Conservation (phyloP, 2,888 invertebrate species). For the Calliscelio sp. region DNA sequence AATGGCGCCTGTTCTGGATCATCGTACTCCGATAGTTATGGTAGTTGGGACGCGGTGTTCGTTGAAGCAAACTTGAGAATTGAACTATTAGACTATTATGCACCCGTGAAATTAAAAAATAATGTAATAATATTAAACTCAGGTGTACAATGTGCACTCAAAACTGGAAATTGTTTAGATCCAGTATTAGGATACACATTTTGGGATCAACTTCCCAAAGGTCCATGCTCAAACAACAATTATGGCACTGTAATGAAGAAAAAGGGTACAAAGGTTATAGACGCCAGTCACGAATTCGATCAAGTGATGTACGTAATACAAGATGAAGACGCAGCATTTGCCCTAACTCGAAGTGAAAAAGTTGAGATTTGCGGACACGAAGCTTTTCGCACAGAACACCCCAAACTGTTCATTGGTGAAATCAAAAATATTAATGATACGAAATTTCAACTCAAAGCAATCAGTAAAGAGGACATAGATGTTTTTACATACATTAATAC, state of each 20-base stretch:
- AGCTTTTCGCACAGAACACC: neutral
- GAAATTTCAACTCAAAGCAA: neutral
- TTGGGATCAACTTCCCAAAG: slow-evolving; percentile 5
- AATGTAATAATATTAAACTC: neutral
- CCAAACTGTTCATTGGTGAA: slow-evolving; percentile 12
- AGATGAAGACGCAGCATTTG: neutral
- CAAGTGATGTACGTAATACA: neutral
- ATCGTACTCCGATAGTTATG: slow-evolving; percentile 7
- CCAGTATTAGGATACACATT: neutral
- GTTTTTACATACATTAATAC: neutral
- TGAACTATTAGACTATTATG: neutral
- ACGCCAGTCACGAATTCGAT: neutral
- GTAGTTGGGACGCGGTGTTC: neutral
- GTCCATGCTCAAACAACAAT: neutral
- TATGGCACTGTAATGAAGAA: neutral
- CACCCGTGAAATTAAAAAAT: neutral
- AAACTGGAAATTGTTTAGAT: slow-evolving; percentile 1
- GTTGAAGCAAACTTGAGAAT: slow-evolving; percentile 14
- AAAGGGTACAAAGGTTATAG: neutral
- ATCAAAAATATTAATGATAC: neutral
- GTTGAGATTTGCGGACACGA: neutral
- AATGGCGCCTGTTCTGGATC: too few species aligned
- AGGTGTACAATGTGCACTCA: neutral
- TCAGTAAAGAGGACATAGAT: neutral
- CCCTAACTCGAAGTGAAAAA: neutral